Conservation (phyloP, 2,888 invertebrate species). For the Dorcus hopei region DNA sequence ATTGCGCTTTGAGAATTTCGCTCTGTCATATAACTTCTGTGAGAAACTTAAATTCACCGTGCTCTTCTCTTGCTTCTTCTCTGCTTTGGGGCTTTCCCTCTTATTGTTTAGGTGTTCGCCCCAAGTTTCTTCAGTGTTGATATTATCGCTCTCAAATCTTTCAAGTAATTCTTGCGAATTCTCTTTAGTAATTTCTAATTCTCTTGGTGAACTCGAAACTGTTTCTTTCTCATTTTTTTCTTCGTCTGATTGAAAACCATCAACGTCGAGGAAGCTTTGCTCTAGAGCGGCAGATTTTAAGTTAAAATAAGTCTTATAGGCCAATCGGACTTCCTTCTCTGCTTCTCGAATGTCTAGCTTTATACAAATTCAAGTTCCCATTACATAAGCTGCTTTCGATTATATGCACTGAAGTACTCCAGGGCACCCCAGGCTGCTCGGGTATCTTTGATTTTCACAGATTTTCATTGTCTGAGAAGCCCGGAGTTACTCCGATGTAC, state of each 20-base stretch:
- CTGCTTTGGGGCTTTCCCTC: conserved; percentile 17
- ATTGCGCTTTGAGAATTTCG: conserved; percentile 70
- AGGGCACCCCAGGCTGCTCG: too few relatives aligned
- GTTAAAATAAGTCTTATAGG: conserved; percentile 80
- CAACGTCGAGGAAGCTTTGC: conserved; percentile 62
- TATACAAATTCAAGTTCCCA: background rate
- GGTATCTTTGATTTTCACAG: too few relatives aligned
- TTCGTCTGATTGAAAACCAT: conserved; percentile 42
- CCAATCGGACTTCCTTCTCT: conserved; percentile 66
- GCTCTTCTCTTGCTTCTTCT: conserved; percentile 37
- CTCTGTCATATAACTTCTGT: conserved; percentile 66
- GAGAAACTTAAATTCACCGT: conserved; percentile 48
- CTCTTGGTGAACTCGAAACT: too few relatives aligned
- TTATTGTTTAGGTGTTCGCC: conserved; percentile 50
- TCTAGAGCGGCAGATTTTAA: conserved; percentile 73
- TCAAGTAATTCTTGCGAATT: too few relatives aligned
- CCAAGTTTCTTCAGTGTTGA: conserved; percentile 49
- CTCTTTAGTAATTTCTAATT: too few relatives aligned
- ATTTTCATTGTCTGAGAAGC: too few relatives aligned
- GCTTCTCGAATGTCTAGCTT: conserved; percentile 79
- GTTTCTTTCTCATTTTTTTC: conserved; percentile 16
- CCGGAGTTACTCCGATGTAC: too few relatives aligned
- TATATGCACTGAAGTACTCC: too few relatives aligned
- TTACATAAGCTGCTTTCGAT: too few relatives aligned
- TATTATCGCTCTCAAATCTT: background rate